phyloP scores from a whole-genome alignment of 1,140 invertebrate genomes.

The Conus betulinus region DNA sequence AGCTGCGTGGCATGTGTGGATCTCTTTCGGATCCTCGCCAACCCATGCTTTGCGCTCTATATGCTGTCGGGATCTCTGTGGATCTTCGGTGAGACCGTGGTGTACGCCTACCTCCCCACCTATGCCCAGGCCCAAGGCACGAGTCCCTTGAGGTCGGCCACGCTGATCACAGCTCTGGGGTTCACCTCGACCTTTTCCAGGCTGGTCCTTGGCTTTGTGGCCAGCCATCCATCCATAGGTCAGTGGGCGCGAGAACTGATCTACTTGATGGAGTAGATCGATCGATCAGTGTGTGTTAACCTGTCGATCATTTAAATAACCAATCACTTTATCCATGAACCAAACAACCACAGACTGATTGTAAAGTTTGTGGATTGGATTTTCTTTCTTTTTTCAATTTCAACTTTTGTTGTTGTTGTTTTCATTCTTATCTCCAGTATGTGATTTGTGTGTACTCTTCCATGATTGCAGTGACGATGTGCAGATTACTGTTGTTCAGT shows the following conservation, averaged over 20 bases:
- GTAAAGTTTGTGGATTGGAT: too few species aligned
- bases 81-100: slow-evolving; percentile 24
- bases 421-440: too few species aligned
- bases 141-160: slow-evolving; percentile 38
- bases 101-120: slow-evolving; percentile 37
- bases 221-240: slow-evolving; percentile 34
- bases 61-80: slow-evolving; percentile 28
- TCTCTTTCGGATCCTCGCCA: slow-evolving; percentile 42
- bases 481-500: too few species aligned
- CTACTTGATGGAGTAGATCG: too few species aligned
- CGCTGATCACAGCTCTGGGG: slow-evolving; percentile 43
- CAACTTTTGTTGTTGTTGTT: too few species aligned
- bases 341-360: too few species aligned
- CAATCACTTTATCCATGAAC: too few species aligned
- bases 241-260: not conserved
- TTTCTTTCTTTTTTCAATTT: too few species aligned
- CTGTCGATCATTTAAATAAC: too few species aligned
- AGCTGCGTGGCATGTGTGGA: not conserved
- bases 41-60: slow-evolving; percentile 22
- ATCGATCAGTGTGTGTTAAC: too few species aligned
- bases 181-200: slow-evolving; percentile 39
- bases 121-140: slow-evolving; percentile 39
- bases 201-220: slow-evolving; percentile 41
- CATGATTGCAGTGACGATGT: too few species aligned
- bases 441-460: too few species aligned